Base-by-base conservation (phyloP, 2,888 invertebrate species). In the Phlogophora meticulosa region DNA sequence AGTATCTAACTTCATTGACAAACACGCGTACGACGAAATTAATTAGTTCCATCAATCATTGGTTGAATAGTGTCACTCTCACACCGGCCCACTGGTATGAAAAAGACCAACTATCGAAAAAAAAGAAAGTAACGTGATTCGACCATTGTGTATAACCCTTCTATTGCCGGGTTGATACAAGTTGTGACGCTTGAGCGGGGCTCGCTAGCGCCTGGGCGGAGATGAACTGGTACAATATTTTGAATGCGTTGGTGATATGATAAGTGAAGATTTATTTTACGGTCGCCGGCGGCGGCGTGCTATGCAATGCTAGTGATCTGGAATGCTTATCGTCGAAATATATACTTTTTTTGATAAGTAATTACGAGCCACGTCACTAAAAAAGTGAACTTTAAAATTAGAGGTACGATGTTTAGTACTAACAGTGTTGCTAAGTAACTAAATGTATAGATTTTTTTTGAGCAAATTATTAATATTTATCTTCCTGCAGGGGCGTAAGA, bases 31-130 rank as follows among this genome's bases (percentile, higher is more conserved):
- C 90, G 86, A 92, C 91, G 86, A 94, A 94, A 95, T 95, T 95
- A 95, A 95, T 95, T 95, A 95, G 95, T 94, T 93, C 88, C 94
- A 95, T 95, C 95, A 93, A 94, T 95, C 95, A 94, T 85, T 80
- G 78, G 77, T 77, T 93, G 92, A 94, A 94, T 92, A 85, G 91
- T 91, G 93, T 91, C 92, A 91, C 87, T 85, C 76, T 78, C 68
- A 83, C 87, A 86, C 87, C 89, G 91, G 92, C 92, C 92, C 92
- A 91, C 90, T 91, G 93, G 86, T 91, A 91, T 90, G 76, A 92
- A 93, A 82, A 91, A 91, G 85, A 86, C 83, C 83, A 89, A 90
- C 89, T 88, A 85, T 81, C 76, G 86, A 85, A 92, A 91, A 92
- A 93, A 82, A 91, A 89, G n/a, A 28, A 4, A 90, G 93, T 92